These are phyloP conservation scores for Notolabrus celidotus DNA, from an alignment of 2,797 vertebrate genomes.

Conservation along the genomic window DNA sequence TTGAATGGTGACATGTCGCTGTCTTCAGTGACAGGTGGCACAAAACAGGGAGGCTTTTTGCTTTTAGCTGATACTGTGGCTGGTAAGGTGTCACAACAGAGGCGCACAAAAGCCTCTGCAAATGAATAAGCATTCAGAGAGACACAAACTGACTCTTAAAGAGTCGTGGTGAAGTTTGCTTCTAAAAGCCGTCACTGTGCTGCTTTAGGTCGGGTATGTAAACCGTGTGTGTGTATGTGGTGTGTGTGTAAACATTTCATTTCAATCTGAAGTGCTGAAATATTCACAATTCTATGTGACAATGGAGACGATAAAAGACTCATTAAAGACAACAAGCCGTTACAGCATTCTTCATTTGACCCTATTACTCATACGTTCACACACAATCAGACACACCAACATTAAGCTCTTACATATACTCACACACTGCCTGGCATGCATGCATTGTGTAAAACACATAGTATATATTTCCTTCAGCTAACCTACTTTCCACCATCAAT, in stretches of 20 bases:
- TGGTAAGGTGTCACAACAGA: slow-evolving; percentile 32
- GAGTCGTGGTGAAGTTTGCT: slow-evolving; percentile 6
- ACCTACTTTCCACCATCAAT: slow-evolving; percentile 4
- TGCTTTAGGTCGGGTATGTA: neutral
- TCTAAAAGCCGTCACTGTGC: neutral
- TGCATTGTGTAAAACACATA: neutral
- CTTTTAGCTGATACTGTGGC: slow-evolving; percentile 34
- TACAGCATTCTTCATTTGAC: too few species aligned
- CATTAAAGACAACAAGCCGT: too few species aligned
- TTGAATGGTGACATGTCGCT: slow-evolving; percentile 29
- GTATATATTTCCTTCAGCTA: neutral
- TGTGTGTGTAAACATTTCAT: too few species aligned
- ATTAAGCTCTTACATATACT: neutral
- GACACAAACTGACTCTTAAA: neutral
- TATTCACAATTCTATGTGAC: too few species aligned
- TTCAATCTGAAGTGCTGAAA: neutral
- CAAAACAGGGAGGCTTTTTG: slow-evolving; percentile 26
- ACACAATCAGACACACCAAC: neutral
- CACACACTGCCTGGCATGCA: neutral
- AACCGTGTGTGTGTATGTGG: neutral
- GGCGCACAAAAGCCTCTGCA: neutral
- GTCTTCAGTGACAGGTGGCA: slow-evolving; percentile 40
- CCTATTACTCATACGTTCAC: too few species aligned
- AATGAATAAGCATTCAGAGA: slow-evolving; percentile 24
- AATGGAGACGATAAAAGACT: too few species aligned